Base-by-base conservation (phyloP, 2,113 vertebrate genomes). In the Hippocampus guttulatus region DNA sequence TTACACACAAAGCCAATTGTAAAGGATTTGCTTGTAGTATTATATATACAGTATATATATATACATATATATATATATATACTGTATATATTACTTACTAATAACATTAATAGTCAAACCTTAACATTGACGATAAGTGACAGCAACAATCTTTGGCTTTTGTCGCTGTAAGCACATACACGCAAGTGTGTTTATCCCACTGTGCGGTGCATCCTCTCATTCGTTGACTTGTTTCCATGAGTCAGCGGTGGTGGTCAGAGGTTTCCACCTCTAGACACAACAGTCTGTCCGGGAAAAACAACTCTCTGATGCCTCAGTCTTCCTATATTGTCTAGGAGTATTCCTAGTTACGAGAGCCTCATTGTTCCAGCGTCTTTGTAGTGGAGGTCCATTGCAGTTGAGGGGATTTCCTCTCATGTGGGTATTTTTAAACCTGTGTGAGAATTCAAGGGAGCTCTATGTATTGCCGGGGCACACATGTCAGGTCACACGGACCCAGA, bases 221-320 rank as follows among this genome's bases (percentile, higher is more conserved):
- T 88, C 77, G 80, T 38, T 90, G 88, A 85, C 81, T 78, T 30
- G 49, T 75, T 86, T 88, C 90, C 85, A 85, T 78, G 78, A 86
- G 72, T 85, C 69, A 85, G 82, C 76, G 74, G 82, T 67, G 20
- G 80, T 33, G 82, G 85, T 86, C 88, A 88, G 84, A 88, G 86
- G 84, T 90, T 89, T 89, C 82, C 79, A 80, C 75, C 78, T 73
- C 85, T 90, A 93, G 92, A 93, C 92, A 92, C 90, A 93, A 93
- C 92, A 93, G 78, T 71, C 81, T 66, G 55, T 84, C 80, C 71
- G 83, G 77, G 83, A 90, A 89, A 87, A 87, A 90, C 83, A 88
- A 81, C 74, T 78, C 85, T 89, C 81, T 85, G 87, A 90, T 87
- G 85, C 85, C 60, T 85, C 79, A 47, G 81, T 73, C 87, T 92